Base-by-base conservation (phyloP, 35 echinoderm and acorn worm genomes). In the Lytechinus variegatus region DNA sequence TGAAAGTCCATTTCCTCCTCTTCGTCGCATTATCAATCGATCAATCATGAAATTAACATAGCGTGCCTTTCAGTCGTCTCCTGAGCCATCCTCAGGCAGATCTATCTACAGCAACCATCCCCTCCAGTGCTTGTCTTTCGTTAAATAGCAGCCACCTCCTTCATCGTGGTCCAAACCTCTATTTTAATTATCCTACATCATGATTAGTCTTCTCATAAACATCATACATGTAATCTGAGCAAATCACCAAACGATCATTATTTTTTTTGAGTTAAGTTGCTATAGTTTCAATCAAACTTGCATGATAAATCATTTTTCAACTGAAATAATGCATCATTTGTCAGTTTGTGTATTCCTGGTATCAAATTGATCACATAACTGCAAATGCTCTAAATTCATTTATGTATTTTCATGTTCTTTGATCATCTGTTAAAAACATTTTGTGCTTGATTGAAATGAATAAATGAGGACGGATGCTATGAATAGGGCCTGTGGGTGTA, bases 1-100 rank as follows among this genome's bases (percentile, higher is more conserved):
- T 52, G 88, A 90, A 90, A 90, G 88, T 44, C 88, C 88, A 54
- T 54, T 90, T 90, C 88, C 88, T 28, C 52, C 27, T 90, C 88
- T 90, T 54, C 88, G 88, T 52, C 52, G 28, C 88, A 52, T 90
- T 54, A 90, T 90, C 88, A 90, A 90, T 90, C 28, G 52, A 54
- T 90, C 88, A 90, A 90, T 90, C 88, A 90, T 52, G 88, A 90
- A 79, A 79, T 79, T 79, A 79, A 24, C 66, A 79, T 79, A 19
- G 6, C 19, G 16, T n/a, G 66, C 66, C 66, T 79, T 79, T 5
- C 66, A 79, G 19, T 79, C 24, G n/a, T 79, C 66, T 79, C 66
- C 21, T 2, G 2, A 44, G 8, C 66, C 66, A 79, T 24, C 16
- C 12, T 24, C 4, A 0, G 21, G 7, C 6, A 79, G n/a, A 5